A percentile compares a stretch with the other conserved stretches of the same genome.
These are phyloP conservation scores for Passer montanus DNA, from an alignment of 2,113 vertebrate genomes.

Conservation along the genomic window DNA sequence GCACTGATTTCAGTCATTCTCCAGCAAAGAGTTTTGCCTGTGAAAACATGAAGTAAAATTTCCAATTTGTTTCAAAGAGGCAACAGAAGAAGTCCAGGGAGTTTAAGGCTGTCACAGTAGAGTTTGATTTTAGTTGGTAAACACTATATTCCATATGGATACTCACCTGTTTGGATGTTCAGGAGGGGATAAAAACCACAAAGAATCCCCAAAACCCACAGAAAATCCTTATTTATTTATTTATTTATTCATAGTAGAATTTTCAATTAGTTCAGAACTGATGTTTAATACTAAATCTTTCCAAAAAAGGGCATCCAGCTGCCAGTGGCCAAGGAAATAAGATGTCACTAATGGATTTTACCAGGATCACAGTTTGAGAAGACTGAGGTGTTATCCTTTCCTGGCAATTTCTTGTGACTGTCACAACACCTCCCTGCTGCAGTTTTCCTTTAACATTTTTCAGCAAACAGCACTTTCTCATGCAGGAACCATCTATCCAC, in stretches of 20 bases:
- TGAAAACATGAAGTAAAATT: not conserved
- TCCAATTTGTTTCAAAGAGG: not conserved
- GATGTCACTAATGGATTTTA: not conserved
- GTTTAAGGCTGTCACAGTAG: not conserved
- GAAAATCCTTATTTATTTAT: not conserved
- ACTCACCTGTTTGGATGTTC: not conserved
- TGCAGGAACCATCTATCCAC: not conserved
- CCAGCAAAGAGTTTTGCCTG: not conserved
- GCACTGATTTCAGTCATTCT: not conserved
- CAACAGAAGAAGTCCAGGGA: not conserved
- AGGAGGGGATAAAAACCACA: not conserved
- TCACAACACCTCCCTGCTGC: not conserved
- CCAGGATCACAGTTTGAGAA: not conserved
- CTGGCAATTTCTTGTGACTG: not conserved
- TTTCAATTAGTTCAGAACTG: not conserved
- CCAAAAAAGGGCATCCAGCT: not conserved
- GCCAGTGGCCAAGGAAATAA: not conserved
- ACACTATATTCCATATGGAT: rapidly evolving
- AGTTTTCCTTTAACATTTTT: not conserved
- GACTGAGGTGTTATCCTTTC: not conserved
- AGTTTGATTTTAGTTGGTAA: not conserved
- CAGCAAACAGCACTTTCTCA: not conserved
- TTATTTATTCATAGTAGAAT: not conserved
- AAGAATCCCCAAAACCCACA: not conserved
- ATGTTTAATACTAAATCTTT: not conserved